Evolutionary conservation across 2,113 vertebrate species (phyloP), one percentile per base, ranked within the genome.

Genomic region (Illadopsis cleaveri): DNA sequence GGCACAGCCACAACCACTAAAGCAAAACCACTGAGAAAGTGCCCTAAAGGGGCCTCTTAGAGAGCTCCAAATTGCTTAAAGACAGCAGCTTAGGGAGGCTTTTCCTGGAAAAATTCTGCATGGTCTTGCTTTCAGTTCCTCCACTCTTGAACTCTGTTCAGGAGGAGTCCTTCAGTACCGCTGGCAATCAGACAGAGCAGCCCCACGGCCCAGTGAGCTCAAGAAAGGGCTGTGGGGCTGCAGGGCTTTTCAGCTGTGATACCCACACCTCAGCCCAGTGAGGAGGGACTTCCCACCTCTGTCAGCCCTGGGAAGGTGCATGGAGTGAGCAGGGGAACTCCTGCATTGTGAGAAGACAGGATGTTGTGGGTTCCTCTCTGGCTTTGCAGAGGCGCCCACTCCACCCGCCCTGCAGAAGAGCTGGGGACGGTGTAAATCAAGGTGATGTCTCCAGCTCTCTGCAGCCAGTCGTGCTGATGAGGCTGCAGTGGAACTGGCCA

Each of bases 1-100:
- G 93, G 77, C 83, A 79, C 2, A 96, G 51, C 79, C 93, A 73
- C 86, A 94, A 93, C 88, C 90, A 56, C 94, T 81, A 80, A 66
- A 94, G 64, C 19, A 66, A 95, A 94, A 92, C 76, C 61, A 64
- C 85, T 5, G 31, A 62, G 44, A 48, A 86, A 75, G 15, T 12
- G 68, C 28, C 77, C 56, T 27, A 53, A 83, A 83, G 9, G 12
- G 25, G 28, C 8, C 76, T 81, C 51, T 61, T 6, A 42, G 51
- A 58, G 40, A 90, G 2, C 4, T 76, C 45, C 17, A 83, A 35
- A 78, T 56, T 87, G 18, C 64, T 94, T 92, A 61, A 87, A 45
- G 44, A 60, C 21, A 80, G 62, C 38, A 73, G 15, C 48, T 6
- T 73, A 23, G 23, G 25, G 35, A 83, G n/a, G 8, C 16, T 78